Evolutionary conservation across 1,140 invertebrate species (phyloP).

Genomic region (Cydia strobilella): DNA sequence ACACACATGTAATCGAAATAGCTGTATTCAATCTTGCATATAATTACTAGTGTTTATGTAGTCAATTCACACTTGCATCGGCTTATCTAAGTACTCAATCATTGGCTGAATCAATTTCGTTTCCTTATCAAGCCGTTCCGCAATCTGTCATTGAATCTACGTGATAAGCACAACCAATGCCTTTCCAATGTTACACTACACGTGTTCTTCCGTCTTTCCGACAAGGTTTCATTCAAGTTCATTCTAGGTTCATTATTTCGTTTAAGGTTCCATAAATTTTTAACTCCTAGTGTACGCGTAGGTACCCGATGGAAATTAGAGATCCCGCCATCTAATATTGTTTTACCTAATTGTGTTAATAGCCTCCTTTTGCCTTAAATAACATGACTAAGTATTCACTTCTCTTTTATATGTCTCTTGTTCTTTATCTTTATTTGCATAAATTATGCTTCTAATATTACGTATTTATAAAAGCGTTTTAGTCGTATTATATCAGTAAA

Average conservation of each 20-base stretch:
- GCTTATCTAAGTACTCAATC: constrained; percentile 12
- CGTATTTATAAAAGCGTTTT: too few relatives aligned
- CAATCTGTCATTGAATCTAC: constrained; percentile 24
- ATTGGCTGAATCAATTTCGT: constrained; percentile 12
- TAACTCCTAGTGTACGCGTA: background rate
- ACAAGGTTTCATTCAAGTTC: constrained; percentile 8
- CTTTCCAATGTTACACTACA: constrained; percentile 5
- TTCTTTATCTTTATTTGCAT: too few relatives aligned
- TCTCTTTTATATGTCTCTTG: too few relatives aligned
- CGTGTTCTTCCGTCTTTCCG: constrained; percentile 5
- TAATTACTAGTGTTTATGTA: constrained; percentile 7
- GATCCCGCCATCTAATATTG: too few relatives aligned
- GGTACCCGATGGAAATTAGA: too few relatives aligned
- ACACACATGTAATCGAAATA: background rate
- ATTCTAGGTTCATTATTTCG: too few relatives aligned
- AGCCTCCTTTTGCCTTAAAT: too few relatives aligned
- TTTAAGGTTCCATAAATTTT: background rate
- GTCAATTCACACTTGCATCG: background rate
- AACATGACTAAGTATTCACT: too few relatives aligned
- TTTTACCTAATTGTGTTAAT: too few relatives aligned
- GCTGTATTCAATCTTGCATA: background rate
- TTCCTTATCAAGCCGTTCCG: constrained; percentile 7
- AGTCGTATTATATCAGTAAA: too few relatives aligned
- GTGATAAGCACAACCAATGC: constrained; percentile 6
- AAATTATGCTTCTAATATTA: too few relatives aligned